phyloP scores from a whole-genome alignment of 92 coral and sea anemone genomes.

The Zoanthus solanderi region DNA sequence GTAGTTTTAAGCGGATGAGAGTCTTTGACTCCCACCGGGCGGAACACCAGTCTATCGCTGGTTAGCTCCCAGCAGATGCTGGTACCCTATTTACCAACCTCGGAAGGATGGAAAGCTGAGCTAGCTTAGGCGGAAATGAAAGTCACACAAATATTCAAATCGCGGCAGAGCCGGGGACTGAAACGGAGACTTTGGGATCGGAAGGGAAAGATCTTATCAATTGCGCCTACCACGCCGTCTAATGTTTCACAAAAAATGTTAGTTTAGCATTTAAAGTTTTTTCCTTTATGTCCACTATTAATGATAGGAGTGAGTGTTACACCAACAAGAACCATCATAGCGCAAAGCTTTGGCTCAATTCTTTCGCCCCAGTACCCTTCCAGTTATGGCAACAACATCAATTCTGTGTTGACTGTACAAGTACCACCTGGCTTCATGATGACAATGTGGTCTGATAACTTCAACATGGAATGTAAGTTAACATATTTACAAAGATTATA shows the following conservation, averaged over 20 bases:
- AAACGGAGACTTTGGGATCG: too few species aligned
- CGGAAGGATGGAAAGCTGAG: too few species aligned
- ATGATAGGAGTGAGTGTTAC: background rate
- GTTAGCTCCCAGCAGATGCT: too few species aligned
- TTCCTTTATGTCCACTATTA: background rate
- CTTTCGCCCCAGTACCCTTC: conserved; percentile 35
- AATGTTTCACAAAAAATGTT: background rate
- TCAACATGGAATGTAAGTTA: conserved; percentile 26
- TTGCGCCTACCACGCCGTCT: background rate
- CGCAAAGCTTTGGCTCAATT: background rate
- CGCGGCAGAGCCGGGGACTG: too few species aligned
- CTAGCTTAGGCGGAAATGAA: too few species aligned
- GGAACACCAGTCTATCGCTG: too few species aligned
- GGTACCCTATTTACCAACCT: too few species aligned
- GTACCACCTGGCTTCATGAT: conserved; percentile 1
- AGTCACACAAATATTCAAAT: too few species aligned
- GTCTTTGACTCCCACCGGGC: too few species aligned
- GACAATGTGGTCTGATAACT: conserved; percentile 22
- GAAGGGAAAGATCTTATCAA: too few species aligned
- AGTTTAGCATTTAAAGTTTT: background rate
- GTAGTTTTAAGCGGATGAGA: too few species aligned
- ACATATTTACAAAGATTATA: background rate
- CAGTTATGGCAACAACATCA: conserved; percentile 7
- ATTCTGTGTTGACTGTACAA: conserved; percentile 16
- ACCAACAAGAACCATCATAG: background rate